Conservation (phyloP, 2,888 invertebrate species). For the Rhingia campestris region DNA sequence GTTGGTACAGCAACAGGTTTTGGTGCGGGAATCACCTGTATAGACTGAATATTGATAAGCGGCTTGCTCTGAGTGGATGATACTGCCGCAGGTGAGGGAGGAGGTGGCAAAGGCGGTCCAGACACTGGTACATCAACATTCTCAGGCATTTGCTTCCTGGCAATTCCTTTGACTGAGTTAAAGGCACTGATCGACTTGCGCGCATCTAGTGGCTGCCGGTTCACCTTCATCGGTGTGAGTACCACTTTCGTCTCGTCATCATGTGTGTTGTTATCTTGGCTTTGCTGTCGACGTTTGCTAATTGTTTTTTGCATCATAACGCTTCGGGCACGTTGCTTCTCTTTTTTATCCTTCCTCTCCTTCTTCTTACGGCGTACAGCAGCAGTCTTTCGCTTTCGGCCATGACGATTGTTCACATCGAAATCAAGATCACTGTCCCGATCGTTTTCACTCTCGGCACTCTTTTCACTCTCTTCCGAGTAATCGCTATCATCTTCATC, state of each 20-base stretch:
- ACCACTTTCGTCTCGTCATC: slow-evolving; percentile 49
- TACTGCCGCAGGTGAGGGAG: slow-evolving; percentile 7
- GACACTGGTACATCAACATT: slow-evolving; percentile 36
- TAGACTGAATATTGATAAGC: slow-evolving; percentile 53
- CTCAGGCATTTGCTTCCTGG: slow-evolving; percentile 74
- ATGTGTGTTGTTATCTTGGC: slow-evolving; percentile 55
- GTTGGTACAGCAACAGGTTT: slow-evolving; percentile 5
- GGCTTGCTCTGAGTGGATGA: slow-evolving; percentile 9
- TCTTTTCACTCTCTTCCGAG: slow-evolving; percentile 83
- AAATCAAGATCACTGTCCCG: slow-evolving; percentile 87
- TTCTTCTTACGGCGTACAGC: slow-evolving; percentile 57
- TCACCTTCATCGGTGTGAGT: slow-evolving; percentile 56
- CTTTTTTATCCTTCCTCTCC: not conserved
- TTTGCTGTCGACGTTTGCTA: slow-evolving; percentile 64
- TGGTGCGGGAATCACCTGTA: slow-evolving; percentile 55
- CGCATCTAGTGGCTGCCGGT: slow-evolving; percentile 35
- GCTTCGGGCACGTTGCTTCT: slow-evolving; percentile 61
- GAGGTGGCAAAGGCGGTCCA: not conserved
- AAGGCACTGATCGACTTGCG: slow-evolving; percentile 25
- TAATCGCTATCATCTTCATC: slow-evolving; percentile 82
- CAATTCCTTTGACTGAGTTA: slow-evolving; percentile 37
- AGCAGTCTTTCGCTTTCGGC: slow-evolving; percentile 77
- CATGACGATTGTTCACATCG: slow-evolving; percentile 84
- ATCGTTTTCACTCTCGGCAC: slow-evolving; percentile 83
- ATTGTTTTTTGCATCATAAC: slow-evolving; percentile 45